Base-by-base conservation (phyloP, 92 coral and sea anemone genomes). In the Phymanthus crucifer region DNA sequence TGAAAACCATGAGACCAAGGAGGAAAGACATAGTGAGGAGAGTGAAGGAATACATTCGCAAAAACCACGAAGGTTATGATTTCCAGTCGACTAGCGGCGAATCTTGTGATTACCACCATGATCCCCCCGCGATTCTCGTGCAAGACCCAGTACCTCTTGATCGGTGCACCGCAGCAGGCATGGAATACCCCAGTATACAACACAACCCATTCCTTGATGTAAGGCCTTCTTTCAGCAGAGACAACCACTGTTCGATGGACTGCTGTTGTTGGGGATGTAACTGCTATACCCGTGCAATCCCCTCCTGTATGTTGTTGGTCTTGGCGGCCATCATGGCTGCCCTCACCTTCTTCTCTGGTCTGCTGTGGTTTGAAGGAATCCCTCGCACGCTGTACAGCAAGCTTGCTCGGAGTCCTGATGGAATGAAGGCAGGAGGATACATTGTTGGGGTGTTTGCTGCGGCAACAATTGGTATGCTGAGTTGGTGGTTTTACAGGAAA, bases 1-100 rank as follows among this genome's bases (percentile, higher is more conserved):
- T 95, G 57, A 67, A 75, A 19, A 91, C 77, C 33, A 48, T 93
- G 86, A 76, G 80, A 76, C 98, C 99, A 0, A 79, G 64, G 18
- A 78, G 96, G 27, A 76, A 56, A 32, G 96, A 93, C 71, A 76
- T 95, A 18, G 91, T 91, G 35, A 32, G 33, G 16, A 79, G 46
- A 56, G 92, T 95, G 4, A 86, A 73, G 78, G 16, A 67, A 8
- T 87, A 48, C 72, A 93, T 93, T 66, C 69, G 83, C 52, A 46
- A 78, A 9, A 71, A 78, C 58, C 83, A 81, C 40, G 84, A 89
- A 27, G 83, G 86, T 27, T 78, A 83, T 35, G 78, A 26, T 19
- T 72, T 79, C 16, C 75, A 70, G 17, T 77, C 87, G n/a, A n/a
- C n/a, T 13, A 81, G 89, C 68, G 78, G 68, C 6, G 87, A 73